Evolutionary conservation across 2,888 invertebrate genomes (phyloP).

Genomic region (Cantharis lateralis): DNA sequence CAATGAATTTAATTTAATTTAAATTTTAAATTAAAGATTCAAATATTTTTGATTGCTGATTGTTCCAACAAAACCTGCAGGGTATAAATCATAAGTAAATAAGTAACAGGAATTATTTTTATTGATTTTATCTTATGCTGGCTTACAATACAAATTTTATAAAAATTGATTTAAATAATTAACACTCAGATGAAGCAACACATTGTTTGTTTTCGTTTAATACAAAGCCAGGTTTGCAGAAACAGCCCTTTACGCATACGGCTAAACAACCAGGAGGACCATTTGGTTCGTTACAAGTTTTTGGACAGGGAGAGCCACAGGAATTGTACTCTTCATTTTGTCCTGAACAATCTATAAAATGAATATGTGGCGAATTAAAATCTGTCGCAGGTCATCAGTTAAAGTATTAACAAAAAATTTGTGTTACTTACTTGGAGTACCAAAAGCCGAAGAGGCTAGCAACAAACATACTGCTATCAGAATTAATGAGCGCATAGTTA

Average conservation of each 20-base stretch:
- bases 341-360: neutral
- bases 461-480: neutral
- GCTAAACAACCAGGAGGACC: neutral
- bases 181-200: neutral
- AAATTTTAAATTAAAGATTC: too few relatives aligned
- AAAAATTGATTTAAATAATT: neutral
- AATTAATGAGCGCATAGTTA: neutral
- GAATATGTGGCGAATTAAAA: too few relatives aligned
- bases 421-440: neutral
- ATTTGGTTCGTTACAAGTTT: neutral
- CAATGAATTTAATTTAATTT: too few relatives aligned
- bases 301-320: neutral
- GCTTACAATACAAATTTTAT: neutral
- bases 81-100: too few relatives aligned
- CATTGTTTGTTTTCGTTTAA: neutral
- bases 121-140: too few relatives aligned
- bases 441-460: neutral
- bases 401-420: too few relatives aligned
- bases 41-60: too few relatives aligned
- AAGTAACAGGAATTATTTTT: too few relatives aligned
- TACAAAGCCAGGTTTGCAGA: neutral
- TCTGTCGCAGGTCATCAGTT: too few relatives aligned
- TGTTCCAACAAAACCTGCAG: too few relatives aligned
- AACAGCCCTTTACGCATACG: neutral
- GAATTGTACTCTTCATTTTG: neutral